phyloP scores from a whole-genome alignment of 2,113 vertebrate species.

The Motacilla tschutschensis region DNA sequence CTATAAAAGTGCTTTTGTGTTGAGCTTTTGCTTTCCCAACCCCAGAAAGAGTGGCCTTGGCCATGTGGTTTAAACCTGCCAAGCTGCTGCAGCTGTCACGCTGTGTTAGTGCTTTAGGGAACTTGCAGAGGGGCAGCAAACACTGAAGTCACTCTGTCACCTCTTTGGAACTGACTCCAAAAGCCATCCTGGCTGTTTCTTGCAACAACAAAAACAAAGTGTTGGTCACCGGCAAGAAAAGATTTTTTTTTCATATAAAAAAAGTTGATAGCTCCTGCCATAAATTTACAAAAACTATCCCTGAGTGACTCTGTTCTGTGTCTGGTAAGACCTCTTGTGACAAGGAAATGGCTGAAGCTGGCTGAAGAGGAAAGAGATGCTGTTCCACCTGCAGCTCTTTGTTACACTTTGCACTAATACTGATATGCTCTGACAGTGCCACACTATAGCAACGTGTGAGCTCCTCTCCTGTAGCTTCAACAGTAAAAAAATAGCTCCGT shows the following conservation, averaged over 20 bases:
- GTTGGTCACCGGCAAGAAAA: conserved; percentile 39
- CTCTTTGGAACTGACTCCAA: conserved; percentile 1
- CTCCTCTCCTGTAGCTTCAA: conserved; percentile 35
- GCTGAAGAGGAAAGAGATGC: conserved; percentile 34
- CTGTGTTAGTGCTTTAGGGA: conserved; percentile 31
- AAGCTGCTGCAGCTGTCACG: neutral
- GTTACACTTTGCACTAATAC: conserved; percentile 16
- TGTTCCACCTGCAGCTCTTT: conserved; percentile 20
- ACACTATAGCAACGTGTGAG: neutral
- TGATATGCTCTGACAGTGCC: conserved; percentile 54
- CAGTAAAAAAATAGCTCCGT: conserved; percentile 67
- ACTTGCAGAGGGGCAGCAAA: conserved; percentile 37
- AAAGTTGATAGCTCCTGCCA: conserved; percentile 44
- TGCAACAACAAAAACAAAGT: conserved; percentile 18
- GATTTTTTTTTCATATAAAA: neutral
- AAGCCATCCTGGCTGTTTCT: conserved; percentile 42
- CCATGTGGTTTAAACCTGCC: neutral
- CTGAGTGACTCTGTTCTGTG: conserved; percentile 46
- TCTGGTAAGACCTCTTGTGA: conserved; percentile 39
- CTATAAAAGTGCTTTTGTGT: conserved; percentile 34
- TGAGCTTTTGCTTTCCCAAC: conserved; percentile 21
- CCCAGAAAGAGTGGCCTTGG: neutral
- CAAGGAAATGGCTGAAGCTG: conserved; percentile 51
- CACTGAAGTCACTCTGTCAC: conserved; percentile 59
- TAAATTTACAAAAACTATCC: conserved; percentile 48